phyloP scores from a whole-genome alignment of 2,888 invertebrate species.

The Ptilodon capucinus region DNA sequence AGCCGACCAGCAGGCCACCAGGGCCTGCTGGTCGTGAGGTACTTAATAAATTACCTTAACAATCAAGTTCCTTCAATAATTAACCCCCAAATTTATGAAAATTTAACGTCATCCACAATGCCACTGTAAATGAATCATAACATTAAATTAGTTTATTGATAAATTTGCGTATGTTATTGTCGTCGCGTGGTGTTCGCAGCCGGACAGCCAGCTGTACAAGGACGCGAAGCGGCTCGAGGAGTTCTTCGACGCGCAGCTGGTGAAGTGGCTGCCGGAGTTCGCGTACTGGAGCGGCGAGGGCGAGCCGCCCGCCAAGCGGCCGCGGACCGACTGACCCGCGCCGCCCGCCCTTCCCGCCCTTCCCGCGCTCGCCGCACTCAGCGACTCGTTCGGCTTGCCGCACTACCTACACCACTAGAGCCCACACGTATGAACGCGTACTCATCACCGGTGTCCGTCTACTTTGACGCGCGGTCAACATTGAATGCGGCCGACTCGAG shows the following conservation, averaged over 20 bases:
- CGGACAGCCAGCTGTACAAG: constrained; percentile 88
- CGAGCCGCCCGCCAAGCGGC: constrained; percentile 61
- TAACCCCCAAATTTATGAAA: no score
- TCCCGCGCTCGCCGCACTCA: constrained; percentile 8
- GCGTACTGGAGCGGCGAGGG: constrained; percentile 79
- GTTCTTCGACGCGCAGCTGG: constrained; percentile 91
- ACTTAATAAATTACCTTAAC: no score
- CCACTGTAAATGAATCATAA: no score
- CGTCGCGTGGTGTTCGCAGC: constrained; percentile 68
- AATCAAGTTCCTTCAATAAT: no score
- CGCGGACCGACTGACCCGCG: constrained; percentile 49
- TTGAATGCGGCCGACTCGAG: not conserved
- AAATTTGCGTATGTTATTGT: not conserved
- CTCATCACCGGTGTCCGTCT: no score
- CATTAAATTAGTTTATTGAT: no score
- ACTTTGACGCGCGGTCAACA: no score
- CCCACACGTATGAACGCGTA: not conserved
- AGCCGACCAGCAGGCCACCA: no score
- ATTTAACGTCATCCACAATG: no score
- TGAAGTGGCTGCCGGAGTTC: constrained; percentile 91
- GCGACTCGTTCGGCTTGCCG: constrained; percentile 4
- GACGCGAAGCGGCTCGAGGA: constrained; percentile 92
- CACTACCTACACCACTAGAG: not conserved
- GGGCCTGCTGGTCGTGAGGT: no score
- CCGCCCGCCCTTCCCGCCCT: constrained; percentile 10